Base-by-base conservation (phyloP, 1,140 invertebrate species). In the Pseudomyrmex concolor region DNA sequence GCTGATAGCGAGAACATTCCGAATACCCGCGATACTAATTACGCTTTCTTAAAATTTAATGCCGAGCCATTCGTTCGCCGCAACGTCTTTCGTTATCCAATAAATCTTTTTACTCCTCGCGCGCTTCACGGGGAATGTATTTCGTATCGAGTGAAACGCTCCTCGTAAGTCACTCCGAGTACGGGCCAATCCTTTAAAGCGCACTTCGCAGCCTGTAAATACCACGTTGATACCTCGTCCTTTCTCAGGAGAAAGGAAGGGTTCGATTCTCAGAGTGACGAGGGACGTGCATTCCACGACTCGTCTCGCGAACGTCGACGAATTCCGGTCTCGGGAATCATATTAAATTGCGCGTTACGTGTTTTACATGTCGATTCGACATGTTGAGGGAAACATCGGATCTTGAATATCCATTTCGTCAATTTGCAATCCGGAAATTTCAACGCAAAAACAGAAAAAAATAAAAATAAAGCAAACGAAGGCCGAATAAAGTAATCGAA, bases 111-210 rank as follows among this genome's bases (percentile, higher is more conserved):
- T 70, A 3, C 10, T 43, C 43, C 43, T 70, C 22, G 15, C 76
- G 66, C 54, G 76, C 66, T 80, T 80, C 76, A 71, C 71, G 55
- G 12, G 66, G 76, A 80, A 80, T 71, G 76, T 80, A 80, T 80
- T 71, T 70, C 76, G 76, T 80, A 80, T 80, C 66, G 76, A 80
- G 54, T 22, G 76, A 70, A 59, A 59, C 66, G 76, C 76, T 80
- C 76, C 76, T 80, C 76, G 76, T 80, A 80, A 80, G 76, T 80
- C 76, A 80, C 66, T 70, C 66, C 25, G 64, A 50, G 76, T 80
- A 80, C 64, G 66, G 10, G 43, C 66, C 76, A 34, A 80, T 80
- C 43, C 64, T 86, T 78, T 51, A 68, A 77, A 85, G 62, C 71
- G 59, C 72, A 19, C 78, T 67, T 34, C 63, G 15, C 43, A 74